Conservation (phyloP, 2,888 invertebrate genomes). For the Protonemura montana region DNA sequence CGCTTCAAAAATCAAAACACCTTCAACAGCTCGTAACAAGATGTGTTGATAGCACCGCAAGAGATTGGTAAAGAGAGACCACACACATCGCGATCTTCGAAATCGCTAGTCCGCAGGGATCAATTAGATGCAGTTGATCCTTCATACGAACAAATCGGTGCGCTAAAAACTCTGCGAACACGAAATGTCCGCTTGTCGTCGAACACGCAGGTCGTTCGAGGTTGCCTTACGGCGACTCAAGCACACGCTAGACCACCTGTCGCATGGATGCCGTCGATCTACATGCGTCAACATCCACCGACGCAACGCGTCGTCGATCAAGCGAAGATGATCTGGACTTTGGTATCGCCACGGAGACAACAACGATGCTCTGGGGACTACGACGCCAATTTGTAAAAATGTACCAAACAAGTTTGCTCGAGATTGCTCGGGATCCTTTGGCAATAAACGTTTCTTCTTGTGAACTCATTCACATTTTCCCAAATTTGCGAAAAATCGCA, state of each 20-base stretch:
- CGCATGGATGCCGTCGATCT: neutral
- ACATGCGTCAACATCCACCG: neutral
- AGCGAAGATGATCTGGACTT: neutral
- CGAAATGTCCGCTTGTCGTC: neutral
- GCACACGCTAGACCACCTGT: neutral
- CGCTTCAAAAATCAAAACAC: neutral
- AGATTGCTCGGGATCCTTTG: neutral
- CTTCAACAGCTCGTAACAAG: neutral
- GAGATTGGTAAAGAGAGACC: no score
- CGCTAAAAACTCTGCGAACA: neutral
- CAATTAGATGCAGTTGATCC: neutral
- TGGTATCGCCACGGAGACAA: neutral
- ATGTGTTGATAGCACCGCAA: neutral
- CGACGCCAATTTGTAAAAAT: no score
- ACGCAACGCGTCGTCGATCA: neutral
- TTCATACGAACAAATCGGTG: neutral
- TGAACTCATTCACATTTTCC: neutral
- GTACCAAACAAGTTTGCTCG: no score
- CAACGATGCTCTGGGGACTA: no score
- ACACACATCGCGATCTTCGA: neutral
- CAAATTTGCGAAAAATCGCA: no score
- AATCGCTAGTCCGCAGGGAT: neutral
- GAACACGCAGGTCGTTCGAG: neutral
- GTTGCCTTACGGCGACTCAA: neutral
- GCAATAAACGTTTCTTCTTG: neutral